Evolutionary conservation across 2,797 vertebrate species (phyloP).

Genomic region (Peromyscus melanophrys): DNA sequence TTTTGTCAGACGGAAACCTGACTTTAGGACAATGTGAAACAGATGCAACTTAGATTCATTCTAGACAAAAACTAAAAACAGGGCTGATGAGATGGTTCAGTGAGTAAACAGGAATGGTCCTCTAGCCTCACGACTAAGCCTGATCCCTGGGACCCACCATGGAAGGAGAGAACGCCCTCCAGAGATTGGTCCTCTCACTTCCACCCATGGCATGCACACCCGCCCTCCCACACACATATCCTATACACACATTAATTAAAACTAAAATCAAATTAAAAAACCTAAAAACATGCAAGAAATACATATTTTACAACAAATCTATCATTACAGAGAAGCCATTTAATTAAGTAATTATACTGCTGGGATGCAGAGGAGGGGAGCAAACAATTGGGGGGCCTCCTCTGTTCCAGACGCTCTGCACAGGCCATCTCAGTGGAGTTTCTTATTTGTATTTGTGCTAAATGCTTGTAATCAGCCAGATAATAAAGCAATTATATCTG

Average conservation of each 20-base stretch:
- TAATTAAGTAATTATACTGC: background rate
- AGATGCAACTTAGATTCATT: slow-evolving; percentile 89
- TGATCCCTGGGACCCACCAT: background rate
- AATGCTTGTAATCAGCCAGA: slow-evolving; percentile 19
- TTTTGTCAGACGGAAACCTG: slow-evolving; percentile 93
- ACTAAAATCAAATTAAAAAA: background rate
- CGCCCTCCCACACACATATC: background rate
- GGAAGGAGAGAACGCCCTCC: background rate
- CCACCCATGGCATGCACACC: background rate
- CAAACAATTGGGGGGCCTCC: background rate
- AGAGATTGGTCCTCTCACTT: background rate
- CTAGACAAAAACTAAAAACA: slow-evolving; percentile 73
- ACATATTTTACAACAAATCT: background rate
- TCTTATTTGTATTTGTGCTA: slow-evolving; percentile 33
- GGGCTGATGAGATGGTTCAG: background rate
- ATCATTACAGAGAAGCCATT: background rate
- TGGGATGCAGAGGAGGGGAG: background rate
- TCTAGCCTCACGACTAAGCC: background rate
- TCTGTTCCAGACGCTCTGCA: background rate
- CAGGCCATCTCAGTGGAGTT: background rate
- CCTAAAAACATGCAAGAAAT: background rate
- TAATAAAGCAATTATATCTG: background rate
- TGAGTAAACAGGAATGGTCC: background rate
- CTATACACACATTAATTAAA: background rate
- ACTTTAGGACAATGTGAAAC: slow-evolving; percentile 90